phyloP scores from a whole-genome alignment of 1,140 invertebrate genomes.

The Lasioglossum baleicum region DNA sequence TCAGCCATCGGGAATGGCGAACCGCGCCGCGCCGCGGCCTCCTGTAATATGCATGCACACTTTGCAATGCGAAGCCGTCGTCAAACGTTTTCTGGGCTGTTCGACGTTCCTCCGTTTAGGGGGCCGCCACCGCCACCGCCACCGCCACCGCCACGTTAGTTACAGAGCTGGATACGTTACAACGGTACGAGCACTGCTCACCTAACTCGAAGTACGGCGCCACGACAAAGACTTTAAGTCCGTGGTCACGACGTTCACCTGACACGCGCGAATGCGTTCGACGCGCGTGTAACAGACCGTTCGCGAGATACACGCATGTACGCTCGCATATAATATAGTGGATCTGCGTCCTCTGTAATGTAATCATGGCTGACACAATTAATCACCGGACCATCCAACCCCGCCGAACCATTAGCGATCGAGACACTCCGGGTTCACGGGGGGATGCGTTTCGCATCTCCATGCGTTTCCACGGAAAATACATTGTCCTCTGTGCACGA shows the following conservation, averaged over 20 bases:
- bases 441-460: constrained; percentile 43
- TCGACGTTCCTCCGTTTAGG: constrained; percentile 25
- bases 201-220: neutral
- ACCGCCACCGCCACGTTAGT: constrained; percentile 16
- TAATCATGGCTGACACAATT: constrained; percentile 75
- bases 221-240: neutral
- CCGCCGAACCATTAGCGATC: constrained; percentile 63
- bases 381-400: constrained; percentile 69
- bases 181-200: constrained; percentile 10
- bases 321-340: constrained; percentile 62
- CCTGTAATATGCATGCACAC: constrained; percentile 15
- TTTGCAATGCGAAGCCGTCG: constrained; percentile 26
- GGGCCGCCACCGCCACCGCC: neutral
- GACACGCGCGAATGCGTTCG: constrained; percentile 50
- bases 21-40: neutral
- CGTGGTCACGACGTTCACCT: constrained; percentile 8
- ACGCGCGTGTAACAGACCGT: constrained; percentile 45
- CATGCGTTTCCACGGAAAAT: constrained; percentile 26
- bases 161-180: neutral
- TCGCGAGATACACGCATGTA: constrained; percentile 51
- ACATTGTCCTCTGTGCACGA: neutral
- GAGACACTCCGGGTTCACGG: constrained; percentile 52
- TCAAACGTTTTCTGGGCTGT: neutral
- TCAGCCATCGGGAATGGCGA: neutral
- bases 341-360: constrained; percentile 62